Evolutionary conservation across 2,113 vertebrate genomes (phyloP).

Genomic region (Gopherus evgoodei): DNA sequence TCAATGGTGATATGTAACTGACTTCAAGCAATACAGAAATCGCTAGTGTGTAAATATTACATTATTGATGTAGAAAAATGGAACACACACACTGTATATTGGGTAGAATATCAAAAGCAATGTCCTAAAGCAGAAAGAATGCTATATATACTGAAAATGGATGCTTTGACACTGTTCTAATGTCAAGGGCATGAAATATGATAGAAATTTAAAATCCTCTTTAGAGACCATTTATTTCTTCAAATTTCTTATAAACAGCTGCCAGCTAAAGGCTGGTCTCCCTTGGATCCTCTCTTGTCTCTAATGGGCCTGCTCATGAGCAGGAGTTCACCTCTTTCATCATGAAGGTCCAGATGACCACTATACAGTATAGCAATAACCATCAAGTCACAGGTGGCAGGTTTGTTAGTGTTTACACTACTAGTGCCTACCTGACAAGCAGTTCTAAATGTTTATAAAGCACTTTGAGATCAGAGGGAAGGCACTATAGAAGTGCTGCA

Average conservation of each 20-base stretch:
- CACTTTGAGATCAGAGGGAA: background rate
- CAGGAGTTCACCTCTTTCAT: background rate
- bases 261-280: slow-evolving; percentile 26
- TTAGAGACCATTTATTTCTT: background rate
- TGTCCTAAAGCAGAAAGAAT: slow-evolving; percentile 1
- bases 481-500: background rate
- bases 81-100: background rate
- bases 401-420: background rate
- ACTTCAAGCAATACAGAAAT: background rate
- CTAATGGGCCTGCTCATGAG: slow-evolving; percentile 31
- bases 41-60: background rate
- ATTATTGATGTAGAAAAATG: background rate
- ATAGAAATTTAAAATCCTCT: background rate
- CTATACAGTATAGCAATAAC: background rate
- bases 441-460: background rate
- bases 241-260: background rate
- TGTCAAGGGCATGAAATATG: background rate
- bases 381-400: background rate
- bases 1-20: background rate
- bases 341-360: background rate
- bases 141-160: background rate
- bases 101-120: background rate
- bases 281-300: slow-evolving; percentile 29
- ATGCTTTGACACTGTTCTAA: background rate
- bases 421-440: background rate